Base-by-base conservation (phyloP, 2,113 vertebrate species). In the Labeo catla region DNA sequence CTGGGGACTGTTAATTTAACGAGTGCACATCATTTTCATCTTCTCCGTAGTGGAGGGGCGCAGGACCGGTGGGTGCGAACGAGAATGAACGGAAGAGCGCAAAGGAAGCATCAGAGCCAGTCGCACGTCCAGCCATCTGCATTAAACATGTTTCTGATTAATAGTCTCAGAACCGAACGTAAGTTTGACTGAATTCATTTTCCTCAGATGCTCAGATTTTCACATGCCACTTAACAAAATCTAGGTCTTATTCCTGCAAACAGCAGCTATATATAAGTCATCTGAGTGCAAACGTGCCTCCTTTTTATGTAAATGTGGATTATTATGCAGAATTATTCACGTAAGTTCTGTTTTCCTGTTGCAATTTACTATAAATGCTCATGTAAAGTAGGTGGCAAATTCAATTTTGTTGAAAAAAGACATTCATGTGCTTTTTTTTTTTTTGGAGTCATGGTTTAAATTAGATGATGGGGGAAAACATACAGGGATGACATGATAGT, bases 11-110 rank as follows among this genome's bases (percentile, higher is more conserved):
- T 92, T 94, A 92, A 95, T 94, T 91, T 88, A 88, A 91, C 84
- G 91, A 93, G 92, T 87, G 76, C 89, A 91, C 92, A 94, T 94
- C 93, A 93, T 93, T 91, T 93, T 92, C 92, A 92, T 93, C 92
- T 94, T 91, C 89, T 87, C 84, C 88, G 88, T 79, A 79, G 90
- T 61, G 82, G 86, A 88, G 81, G 84, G 88, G 72, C 76, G 47
- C 59, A 79, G 84, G 66, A 91, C 86, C 85, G 16, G 84, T 73
- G 84, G 45, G 39, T 87, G 21, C 54, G 76, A 77, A 70, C 57
- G 8, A 79, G 28, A 65, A 54, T 66, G 34, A 76, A 13, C 45
- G 19, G 76, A 77, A 8, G 47, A 47, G 47, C 1, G 23, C 6
- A 23, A 59, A 43, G 8, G 76, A 43, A 57, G 52, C n/a, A 43